Evolutionary conservation across 2,113 vertebrate species (phyloP).

Genomic region (Vombatus ursinus): DNA sequence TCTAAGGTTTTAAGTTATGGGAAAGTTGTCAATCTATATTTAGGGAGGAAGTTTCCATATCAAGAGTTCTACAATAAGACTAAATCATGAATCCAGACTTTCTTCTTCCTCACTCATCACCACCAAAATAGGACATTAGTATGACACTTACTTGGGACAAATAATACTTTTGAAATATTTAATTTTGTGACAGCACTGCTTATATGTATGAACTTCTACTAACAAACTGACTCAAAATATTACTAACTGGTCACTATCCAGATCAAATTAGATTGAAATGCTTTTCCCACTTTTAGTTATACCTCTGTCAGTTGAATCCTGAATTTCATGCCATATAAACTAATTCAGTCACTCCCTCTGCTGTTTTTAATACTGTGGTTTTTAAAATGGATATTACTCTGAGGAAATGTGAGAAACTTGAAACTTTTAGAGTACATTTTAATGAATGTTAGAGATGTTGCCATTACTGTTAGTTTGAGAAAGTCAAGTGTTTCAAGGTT

Average conservation of each 20-base stretch:
- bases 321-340: background rate
- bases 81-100: background rate
- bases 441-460: background rate
- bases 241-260: background rate
- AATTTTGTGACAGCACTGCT: background rate
- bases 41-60: background rate
- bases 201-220: background rate
- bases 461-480: background rate
- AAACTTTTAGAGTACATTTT: background rate
- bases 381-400: background rate
- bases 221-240: background rate
- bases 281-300: background rate
- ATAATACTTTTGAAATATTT: background rate
- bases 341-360: background rate
- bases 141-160: background rate
- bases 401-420: background rate
- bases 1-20: background rate
- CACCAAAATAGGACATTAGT: background rate
- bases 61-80: background rate
- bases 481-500: background rate
- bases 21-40: background rate
- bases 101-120: background rate
- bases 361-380: background rate
- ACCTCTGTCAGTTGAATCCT: background rate
- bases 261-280: background rate